Conservation (phyloP, 2,888 invertebrate genomes). For the Microctonus aethiopoides region DNA sequence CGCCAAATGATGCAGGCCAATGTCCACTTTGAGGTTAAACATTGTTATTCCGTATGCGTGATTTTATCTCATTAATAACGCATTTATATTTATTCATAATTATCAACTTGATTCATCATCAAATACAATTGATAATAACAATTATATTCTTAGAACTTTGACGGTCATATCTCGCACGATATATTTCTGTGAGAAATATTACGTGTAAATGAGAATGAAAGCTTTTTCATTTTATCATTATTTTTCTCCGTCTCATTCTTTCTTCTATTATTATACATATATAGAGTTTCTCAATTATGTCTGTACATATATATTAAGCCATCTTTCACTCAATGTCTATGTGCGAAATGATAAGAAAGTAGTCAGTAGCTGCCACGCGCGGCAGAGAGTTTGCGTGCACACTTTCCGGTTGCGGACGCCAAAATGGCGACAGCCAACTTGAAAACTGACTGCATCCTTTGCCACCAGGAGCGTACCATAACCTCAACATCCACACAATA, state of each 20-base stretch:
- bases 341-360: constrained; percentile 16
- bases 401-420: constrained; percentile 59
- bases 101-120: neutral
- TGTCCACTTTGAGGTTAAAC: neutral
- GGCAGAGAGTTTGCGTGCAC: constrained; percentile 35
- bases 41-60: neutral
- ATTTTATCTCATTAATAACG: neutral
- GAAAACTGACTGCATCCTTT: constrained; percentile 40
- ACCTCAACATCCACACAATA: neutral
- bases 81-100: neutral
- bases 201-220: no score
- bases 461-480: constrained; percentile 39
- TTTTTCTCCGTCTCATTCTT: neutral
- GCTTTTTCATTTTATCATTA: no score
- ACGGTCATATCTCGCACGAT: no score
- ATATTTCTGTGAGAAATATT: no score
- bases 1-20: neutral
- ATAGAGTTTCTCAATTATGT: neutral
- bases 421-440: constrained; percentile 66
- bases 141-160: neutral
- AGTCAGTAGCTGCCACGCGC: constrained; percentile 38
- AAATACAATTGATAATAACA: neutral
- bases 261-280: neutral
- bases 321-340: constrained; percentile 6
- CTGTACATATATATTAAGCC: neutral